phyloP scores from a whole-genome alignment of 2,888 invertebrate genomes.

The Corbicula japonica region DNA sequence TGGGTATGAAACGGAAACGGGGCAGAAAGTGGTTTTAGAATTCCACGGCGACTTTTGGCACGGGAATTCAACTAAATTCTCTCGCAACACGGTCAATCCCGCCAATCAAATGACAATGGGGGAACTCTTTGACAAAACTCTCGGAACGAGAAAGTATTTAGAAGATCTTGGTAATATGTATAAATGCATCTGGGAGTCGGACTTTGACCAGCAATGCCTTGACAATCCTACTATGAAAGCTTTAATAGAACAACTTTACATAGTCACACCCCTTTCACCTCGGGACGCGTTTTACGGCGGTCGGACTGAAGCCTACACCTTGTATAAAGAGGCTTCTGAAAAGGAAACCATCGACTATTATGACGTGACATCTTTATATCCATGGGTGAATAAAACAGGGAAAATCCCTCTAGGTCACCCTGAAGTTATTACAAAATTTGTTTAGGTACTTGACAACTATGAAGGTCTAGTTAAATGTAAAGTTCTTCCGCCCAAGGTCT shows the following conservation, averaged over 20 bases:
- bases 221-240: conserved; percentile 38
- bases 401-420: conserved; percentile 74
- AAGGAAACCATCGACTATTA: too few species aligned
- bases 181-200: conserved; percentile 69
- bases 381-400: too few species aligned
- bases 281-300: too few species aligned
- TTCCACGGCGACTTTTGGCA: too few species aligned
- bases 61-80: not conserved
- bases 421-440: conserved; percentile 66
- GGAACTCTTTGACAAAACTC: conserved; percentile 2
- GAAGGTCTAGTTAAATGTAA: too few species aligned
- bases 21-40: too few species aligned
- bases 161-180: conserved; percentile 32
- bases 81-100: not conserved
- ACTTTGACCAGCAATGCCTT: conserved; percentile 51
- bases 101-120: conserved; percentile 9
- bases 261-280: conserved; percentile 53
- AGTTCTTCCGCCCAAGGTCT: conserved; percentile 75
- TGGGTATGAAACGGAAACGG: too few species aligned
- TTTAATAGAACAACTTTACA: conserved; percentile 33
- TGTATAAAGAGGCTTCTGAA: too few species aligned
- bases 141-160: conserved; percentile 1
- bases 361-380: too few species aligned
- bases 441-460: conserved; percentile 64
- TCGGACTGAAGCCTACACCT: too few species aligned